Base-by-base conservation (phyloP, 2,113 vertebrate genomes). In the Corythornis vintsioides region DNA sequence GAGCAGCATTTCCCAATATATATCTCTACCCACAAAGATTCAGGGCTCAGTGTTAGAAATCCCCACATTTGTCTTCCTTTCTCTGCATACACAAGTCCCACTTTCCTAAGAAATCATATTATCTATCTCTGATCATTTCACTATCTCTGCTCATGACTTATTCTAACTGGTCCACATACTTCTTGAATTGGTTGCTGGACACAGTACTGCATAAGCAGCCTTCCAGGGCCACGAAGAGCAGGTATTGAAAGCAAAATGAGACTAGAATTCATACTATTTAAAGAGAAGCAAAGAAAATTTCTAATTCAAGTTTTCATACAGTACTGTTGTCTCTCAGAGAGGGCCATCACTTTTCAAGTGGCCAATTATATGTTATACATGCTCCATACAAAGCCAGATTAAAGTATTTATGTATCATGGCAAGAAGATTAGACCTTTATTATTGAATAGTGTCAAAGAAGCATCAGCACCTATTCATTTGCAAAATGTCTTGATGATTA, bases 401-500 rank as follows among this genome's bases (percentile, higher is more conserved):
- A 60, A 93, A 95, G 89, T 89, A 96, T 94, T 94, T 96, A 93
- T 74, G 67, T 66, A 87, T 64, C 82, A 67, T 48, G 85, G 84
- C 87, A 90, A 94, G 91, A 94, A 91, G 83, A 96, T 89, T 80
- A 91, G 84, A 90, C 64, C 67, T 85, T 89, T 93, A 85, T 71
- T 94, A 94, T 11, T 79, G 78, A 93, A 87, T 7, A 92, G 75
- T 60, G 84, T 94, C 95, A 94, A 94, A 89, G 84, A 93, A 95
- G 91, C 89, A 83, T 83, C 89, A 89, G 60, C 60, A 91, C 26
- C 67, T 94, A 91, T 86, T 92, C 75, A 91, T 91, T 89, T 93
- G 64, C 82, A 92, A 91, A 92, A 88, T 74, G 67, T 57, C 90
- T 88, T 80, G 67, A 93, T 76, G 82, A 95, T 89, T 89, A 80